Conservation (phyloP, 2,888 invertebrate genomes). For the Thumatha senex region DNA sequence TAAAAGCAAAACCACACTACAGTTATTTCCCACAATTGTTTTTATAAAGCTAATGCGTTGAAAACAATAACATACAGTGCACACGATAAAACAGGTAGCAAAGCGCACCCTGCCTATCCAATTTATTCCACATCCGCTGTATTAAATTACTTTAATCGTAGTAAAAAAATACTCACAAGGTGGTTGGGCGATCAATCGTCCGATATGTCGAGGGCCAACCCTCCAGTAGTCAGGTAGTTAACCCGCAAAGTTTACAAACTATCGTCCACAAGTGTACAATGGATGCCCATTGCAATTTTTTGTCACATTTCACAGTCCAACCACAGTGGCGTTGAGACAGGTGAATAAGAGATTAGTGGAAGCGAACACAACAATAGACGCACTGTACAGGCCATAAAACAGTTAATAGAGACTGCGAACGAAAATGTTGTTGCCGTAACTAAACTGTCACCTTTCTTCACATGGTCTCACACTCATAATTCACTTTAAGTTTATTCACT, state of each 20-base stretch:
- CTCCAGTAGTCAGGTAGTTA: conserved; percentile 75
- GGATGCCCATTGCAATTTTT: conserved; percentile 77
- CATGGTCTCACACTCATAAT: conserved; percentile 39
- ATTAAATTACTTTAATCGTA: conserved; percentile 73
- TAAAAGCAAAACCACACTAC: conserved; percentile 59
- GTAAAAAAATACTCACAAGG: conserved; percentile 73
- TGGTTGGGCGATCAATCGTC: conserved; percentile 69
- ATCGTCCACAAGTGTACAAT: conserved; percentile 58
- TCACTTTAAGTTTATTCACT: conserved; percentile 55
- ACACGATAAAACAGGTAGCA: conserved; percentile 78
- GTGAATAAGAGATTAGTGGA: conserved; percentile 77
- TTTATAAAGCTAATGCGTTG: conserved; percentile 52
- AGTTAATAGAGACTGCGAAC: conserved; percentile 64
- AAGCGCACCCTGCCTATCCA: conserved; percentile 80
- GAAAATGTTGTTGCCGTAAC: conserved; percentile 55
- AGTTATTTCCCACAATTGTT: conserved; percentile 72
- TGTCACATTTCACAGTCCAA: conserved; percentile 80
- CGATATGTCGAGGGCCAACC: conserved; percentile 58
- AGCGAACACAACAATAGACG: conserved; percentile 74
- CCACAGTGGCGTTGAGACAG: conserved; percentile 70
- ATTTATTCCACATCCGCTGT: conserved; percentile 81
- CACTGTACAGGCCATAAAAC: conserved; percentile 76
- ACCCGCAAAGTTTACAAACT: conserved; percentile 78
- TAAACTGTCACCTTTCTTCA: conserved; percentile 50
- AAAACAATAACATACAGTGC: conserved; percentile 63